phyloP scores from a whole-genome alignment of 2,113 vertebrate genomes.

The Lepus timidus region DNA sequence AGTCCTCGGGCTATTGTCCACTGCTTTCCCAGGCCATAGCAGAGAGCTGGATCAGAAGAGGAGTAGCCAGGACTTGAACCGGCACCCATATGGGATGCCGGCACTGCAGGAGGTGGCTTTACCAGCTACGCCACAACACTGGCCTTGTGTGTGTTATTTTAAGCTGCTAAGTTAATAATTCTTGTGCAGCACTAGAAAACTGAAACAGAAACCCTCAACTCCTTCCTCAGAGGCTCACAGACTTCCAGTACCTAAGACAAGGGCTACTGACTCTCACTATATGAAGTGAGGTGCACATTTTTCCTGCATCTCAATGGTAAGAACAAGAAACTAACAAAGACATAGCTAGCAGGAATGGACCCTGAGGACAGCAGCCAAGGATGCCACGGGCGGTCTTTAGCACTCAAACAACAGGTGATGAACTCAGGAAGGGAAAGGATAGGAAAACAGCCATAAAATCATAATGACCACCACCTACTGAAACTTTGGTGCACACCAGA shows the following conservation, averaged over 20 bases:
- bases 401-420: neutral
- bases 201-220: neutral
- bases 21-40: no score
- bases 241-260: neutral
- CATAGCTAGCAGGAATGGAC: neutral
- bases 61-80: no score
- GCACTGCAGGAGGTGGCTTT: no score
- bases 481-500: neutral
- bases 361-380: neutral
- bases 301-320: neutral
- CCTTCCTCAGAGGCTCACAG: neutral
- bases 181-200: neutral
- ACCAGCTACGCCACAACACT: no score
- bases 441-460: neutral
- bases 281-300: neutral
- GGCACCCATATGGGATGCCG: no score
- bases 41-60: no score
- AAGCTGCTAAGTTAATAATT: neutral
- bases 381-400: neutral
- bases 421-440: neutral
- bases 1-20: no score
- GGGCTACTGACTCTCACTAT: neutral
- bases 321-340: neutral
- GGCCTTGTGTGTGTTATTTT: neutral
- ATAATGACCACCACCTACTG: neutral